A percentile compares a stretch with the other conserved stretches of the same genome.
phyloP scores from a whole-genome alignment of 2,888 invertebrate genomes.

The Nematopogon swammerdamellus region DNA sequence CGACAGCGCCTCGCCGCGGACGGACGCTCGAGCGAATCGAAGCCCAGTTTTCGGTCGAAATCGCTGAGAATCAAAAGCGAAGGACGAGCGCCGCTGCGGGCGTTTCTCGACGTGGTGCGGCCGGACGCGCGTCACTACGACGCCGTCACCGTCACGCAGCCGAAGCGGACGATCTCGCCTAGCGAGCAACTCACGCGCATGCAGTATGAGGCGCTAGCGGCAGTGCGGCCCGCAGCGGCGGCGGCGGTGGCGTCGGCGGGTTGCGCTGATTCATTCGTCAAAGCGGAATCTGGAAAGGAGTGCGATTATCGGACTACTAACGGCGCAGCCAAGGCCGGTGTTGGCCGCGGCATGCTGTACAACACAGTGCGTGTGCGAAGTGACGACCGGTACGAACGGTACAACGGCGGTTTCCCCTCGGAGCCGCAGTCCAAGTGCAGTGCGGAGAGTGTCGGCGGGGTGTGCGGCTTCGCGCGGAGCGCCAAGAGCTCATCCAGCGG shows the following conservation, averaged over 20 bases:
- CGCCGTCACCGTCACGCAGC: conserved; percentile 50
- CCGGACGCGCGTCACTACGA: conserved; percentile 28
- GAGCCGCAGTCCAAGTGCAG: conserved; percentile 14
- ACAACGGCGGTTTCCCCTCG: conserved; percentile 41
- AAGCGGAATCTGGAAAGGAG: conserved; percentile 35
- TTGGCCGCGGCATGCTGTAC: conserved; percentile 44
- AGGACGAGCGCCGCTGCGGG: conserved; percentile 40
- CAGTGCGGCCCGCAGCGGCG: no score
- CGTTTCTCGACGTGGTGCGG: conserved; percentile 34
- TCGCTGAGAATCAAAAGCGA: conserved; percentile 52
- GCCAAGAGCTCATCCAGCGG: conserved; percentile 52
- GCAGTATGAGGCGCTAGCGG: conserved; percentile 44
- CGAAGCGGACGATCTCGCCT: conserved; percentile 49
- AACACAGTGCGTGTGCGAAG: conserved; percentile 52
- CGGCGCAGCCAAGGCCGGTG: conserved; percentile 37
- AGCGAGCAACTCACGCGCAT: conserved; percentile 49
- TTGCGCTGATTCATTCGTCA: no score
- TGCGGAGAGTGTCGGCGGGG: not conserved
- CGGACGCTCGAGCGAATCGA: conserved; percentile 39
- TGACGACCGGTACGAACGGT: conserved; percentile 46
- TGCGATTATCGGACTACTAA: conserved; percentile 49
- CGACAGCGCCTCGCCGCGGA: conserved; percentile 35
- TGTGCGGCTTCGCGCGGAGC: conserved; percentile 28
- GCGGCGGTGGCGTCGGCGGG: conserved; percentile 15
- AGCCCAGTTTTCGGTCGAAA: conserved; percentile 51